Evolutionary conservation across 2,888 invertebrate species (phyloP), one percentile per base, ranked within the genome.

Genomic region (Acanthosepion esculentum): DNA sequence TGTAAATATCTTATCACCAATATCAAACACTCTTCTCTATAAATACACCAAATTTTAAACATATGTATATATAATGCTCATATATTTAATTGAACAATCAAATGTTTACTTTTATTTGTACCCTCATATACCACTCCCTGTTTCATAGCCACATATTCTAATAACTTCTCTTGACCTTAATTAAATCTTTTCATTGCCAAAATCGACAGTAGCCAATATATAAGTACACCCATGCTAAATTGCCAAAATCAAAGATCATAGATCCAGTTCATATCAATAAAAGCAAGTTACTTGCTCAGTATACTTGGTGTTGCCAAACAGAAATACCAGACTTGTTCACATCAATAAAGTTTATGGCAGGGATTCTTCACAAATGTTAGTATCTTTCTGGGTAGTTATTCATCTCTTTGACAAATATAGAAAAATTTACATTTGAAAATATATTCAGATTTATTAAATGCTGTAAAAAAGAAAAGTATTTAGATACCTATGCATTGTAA

Each of bases 121-220:
- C 29, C 3, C 78, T n/a, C 15, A 10, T 78, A n/a, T 10, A 78
- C 78, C n/a, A n/a, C 78, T 78, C n/a, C 78, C 15, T 29, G 29
- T 78, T 78, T 64, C n/a, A n/a, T 78, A 78, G 78, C 10, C 78
- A 78, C n/a, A n/a, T 78, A 78, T 78, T 78, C 78, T 78, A n/a
- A 78, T 78, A 78, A n/a, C n/a, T n/a, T 33, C 12, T 78, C 15
- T 78, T 78, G n/a, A 18, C n/a, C n/a, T n/a, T 78, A n/a, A 78
- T 78, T 78, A 33, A 41, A 78, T n/a, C n/a, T 15, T n/a, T 78
- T n/a, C 78, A 78, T 10, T 78, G 78, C n/a, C 78, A 78, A 78
- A 78, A 78, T 78, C n/a, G 33, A 78, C 78, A 78, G n/a, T 78
- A 78, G 78, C n/a, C 78, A 33, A 78, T n/a, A 92, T 92, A 8